Evolutionary conservation across 1,140 invertebrate species (phyloP).

Genomic region (Laodelphax striatellus): DNA sequence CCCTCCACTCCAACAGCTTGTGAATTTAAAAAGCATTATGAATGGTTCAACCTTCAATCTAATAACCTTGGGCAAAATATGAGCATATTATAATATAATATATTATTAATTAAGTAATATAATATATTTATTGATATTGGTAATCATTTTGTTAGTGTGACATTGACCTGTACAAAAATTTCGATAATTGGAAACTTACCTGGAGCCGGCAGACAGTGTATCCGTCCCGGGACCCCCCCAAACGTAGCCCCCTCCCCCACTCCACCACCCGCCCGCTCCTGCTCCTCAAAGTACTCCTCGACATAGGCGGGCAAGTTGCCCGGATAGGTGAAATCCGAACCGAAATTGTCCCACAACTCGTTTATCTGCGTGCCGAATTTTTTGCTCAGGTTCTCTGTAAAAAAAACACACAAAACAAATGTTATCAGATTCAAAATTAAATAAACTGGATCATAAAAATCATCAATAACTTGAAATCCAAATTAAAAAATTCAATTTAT

Average conservation of each 20-base stretch:
- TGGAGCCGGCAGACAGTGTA: constrained; percentile 63
- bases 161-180: no score
- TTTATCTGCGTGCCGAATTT: constrained; percentile 59
- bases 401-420: constrained; percentile 18
- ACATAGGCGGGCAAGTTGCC: constrained; percentile 56
- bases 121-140: no score
- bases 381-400: constrained; percentile 56
- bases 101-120: no score
- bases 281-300: constrained; percentile 61
- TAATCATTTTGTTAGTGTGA: no score
- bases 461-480: no score
- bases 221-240: constrained; percentile 33
- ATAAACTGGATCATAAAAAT: no score
- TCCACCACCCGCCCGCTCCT: constrained; percentile 34
- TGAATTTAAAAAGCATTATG: no score
- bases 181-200: constrained; percentile 33
- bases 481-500: no score
- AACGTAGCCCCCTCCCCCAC: constrained; percentile 20
- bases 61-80: no score
- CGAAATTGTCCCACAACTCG: constrained; percentile 55
- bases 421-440: background rate
- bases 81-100: no score
- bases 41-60: no score
- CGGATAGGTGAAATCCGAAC: constrained; percentile 56
- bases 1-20: no score